These are phyloP conservation scores for Lasioglossum vierecki DNA, from an alignment of 2,888 invertebrate species.

Conservation along the genomic window DNA sequence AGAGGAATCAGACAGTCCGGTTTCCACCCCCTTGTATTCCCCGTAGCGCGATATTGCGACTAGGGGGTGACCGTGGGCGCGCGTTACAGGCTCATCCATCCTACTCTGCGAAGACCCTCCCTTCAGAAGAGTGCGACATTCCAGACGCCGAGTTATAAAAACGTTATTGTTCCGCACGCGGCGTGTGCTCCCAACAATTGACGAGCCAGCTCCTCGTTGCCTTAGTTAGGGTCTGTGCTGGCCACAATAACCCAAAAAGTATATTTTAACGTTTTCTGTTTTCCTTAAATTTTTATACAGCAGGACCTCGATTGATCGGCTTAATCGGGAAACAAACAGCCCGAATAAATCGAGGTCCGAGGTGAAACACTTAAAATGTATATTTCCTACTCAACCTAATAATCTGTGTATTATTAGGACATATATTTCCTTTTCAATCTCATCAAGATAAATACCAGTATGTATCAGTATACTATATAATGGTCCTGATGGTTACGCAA, in stretches of 20 bases:
- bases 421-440: not conserved
- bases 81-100: constrained; percentile 70
- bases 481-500: not conserved
- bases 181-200: constrained; percentile 39
- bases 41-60: constrained; percentile 68
- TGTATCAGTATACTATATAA: not conserved
- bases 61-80: constrained; percentile 57
- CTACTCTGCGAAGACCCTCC: constrained; percentile 57
- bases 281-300: not conserved
- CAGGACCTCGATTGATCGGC: no score
- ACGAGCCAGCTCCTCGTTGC: constrained; percentile 15
- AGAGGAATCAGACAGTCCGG: constrained; percentile 62
- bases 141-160: constrained; percentile 66
- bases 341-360: no score
- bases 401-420: no score
- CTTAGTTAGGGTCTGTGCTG: not conserved
- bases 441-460: not conserved
- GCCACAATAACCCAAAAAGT: not conserved
- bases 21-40: constrained; percentile 49
- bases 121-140: constrained; percentile 55
- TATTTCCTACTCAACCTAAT: no score
- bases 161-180: constrained; percentile 70
- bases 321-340: no score
- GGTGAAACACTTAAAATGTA: no score
- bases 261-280: not conserved